These are phyloP conservation scores for Periphyllus acericola DNA, from an alignment of 2,888 invertebrate genomes.

Conservation along the genomic window DNA sequence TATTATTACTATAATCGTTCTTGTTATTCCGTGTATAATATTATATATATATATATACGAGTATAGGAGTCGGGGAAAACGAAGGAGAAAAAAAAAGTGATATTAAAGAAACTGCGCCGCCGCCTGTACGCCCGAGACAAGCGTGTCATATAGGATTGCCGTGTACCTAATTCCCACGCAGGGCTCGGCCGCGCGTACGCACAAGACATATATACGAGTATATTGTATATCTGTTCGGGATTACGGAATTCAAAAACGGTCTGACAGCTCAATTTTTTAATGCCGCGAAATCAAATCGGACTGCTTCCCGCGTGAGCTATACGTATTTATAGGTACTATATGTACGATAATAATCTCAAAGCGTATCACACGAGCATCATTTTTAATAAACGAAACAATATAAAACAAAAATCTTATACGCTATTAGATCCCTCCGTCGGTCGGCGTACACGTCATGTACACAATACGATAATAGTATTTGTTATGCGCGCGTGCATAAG, in stretches of 20 bases:
- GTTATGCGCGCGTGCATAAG: no score
- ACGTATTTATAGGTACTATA: background rate
- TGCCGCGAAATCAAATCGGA: conserved; percentile 54
- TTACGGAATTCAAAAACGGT: conserved; percentile 53
- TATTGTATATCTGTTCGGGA: background rate
- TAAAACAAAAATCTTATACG: no score
- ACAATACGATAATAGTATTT: no score
- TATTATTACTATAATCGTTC: background rate
- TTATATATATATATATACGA: no score
- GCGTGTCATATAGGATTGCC: conserved; percentile 47
- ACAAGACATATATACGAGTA: background rate
- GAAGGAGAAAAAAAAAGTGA: conserved; percentile 38
- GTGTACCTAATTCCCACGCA: conserved; percentile 45
- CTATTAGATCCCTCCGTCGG: no score
- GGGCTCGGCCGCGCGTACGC: background rate
- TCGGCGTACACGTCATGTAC: no score
- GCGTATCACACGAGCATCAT: background rate
- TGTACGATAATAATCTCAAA: conserved; percentile 23
- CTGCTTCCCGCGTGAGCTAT: conserved; percentile 19
- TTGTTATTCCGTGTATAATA: conserved; percentile 6
- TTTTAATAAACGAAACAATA: no score
- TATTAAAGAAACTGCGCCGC: conserved; percentile 42
- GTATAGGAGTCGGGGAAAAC: background rate
- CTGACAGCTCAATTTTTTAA: conserved; percentile 61
- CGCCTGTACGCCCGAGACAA: conserved; percentile 33